Evolutionary conservation across 2,113 vertebrate genomes (phyloP).

Genomic region (Neolamprologus modestus): DNA sequence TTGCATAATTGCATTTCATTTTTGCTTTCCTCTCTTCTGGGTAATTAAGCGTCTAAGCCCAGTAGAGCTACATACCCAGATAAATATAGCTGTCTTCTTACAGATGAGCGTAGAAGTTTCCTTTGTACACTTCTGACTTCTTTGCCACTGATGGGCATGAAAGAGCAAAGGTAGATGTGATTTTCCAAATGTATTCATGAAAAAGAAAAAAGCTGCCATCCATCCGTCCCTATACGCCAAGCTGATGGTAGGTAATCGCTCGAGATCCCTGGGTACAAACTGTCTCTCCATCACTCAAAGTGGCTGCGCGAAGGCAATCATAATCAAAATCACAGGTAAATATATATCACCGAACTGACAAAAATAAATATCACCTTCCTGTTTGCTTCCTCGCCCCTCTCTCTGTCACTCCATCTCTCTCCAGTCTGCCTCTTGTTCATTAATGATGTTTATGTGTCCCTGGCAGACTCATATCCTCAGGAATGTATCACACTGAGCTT

Average conservation of each 20-base stretch:
- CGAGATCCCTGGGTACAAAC: not conserved
- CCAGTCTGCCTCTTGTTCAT: conserved; percentile 40
- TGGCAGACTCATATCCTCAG: conserved; percentile 48
- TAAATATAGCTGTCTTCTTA: conserved; percentile 43
- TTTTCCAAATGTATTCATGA: conserved; percentile 42
- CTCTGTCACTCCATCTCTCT: conserved; percentile 23
- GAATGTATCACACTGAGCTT: conserved; percentile 55
- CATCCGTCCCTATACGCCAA: conserved; percentile 6
- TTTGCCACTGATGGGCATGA: conserved; percentile 35
- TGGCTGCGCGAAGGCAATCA: conserved; percentile 15
- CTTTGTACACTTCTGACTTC: conserved; percentile 5
- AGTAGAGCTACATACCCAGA: conserved; percentile 27
- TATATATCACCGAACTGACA: conserved; percentile 25
- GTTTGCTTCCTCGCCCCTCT: conserved; percentile 4
- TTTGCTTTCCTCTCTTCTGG: conserved; percentile 30
- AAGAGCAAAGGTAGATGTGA: conserved; percentile 27
- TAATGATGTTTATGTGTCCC: conserved; percentile 61
- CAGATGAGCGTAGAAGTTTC: conserved; percentile 3
- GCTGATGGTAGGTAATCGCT: conserved; percentile 37
- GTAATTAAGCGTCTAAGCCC: conserved; percentile 52
- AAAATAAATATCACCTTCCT: conserved; percentile 24
- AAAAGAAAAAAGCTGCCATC: not conserved
- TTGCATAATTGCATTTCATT: conserved; percentile 49
- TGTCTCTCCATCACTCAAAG: conserved; percentile 37
- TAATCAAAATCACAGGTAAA: conserved; percentile 42